Percentiles rank a stretch among this genome's conserved stretches.
Conservation (phyloP, 2,888 invertebrate species). For the Chirona hameri region DNA sequence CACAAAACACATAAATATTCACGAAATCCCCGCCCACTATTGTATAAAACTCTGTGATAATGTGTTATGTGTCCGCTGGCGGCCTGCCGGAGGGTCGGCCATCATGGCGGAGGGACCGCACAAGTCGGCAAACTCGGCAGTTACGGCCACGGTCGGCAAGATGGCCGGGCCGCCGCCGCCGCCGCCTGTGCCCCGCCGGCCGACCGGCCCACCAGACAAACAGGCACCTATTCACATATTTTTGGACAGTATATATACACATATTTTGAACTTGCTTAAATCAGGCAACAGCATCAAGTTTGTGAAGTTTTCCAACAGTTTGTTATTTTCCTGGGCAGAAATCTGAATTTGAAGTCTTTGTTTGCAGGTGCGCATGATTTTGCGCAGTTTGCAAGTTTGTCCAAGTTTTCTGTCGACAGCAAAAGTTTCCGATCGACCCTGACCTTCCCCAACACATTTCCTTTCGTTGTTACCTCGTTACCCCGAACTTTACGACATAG, state of each 20-base stretch:
- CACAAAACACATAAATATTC: too few relatives aligned
- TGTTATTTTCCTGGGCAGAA: too few relatives aligned
- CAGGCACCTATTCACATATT: too few relatives aligned
- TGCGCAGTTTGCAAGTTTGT: neutral
- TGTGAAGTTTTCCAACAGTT: too few relatives aligned
- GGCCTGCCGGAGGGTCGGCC: neutral
- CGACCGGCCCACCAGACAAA: too few relatives aligned
- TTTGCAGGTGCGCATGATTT: neutral
- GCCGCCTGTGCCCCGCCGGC: neutral
- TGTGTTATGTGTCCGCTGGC: neutral
- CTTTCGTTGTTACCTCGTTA: conserved; percentile 29
- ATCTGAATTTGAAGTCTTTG: too few relatives aligned
- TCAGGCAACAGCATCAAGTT: too few relatives aligned
- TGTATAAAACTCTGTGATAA: too few relatives aligned
- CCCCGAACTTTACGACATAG: conserved; percentile 9
- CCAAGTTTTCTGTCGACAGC: neutral
- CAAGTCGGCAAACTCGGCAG: conserved; percentile 24
- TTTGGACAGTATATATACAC: too few relatives aligned
- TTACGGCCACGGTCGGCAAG: neutral
- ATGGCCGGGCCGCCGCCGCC: conserved; percentile 1
- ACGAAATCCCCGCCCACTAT: too few relatives aligned
- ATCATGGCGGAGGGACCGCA: neutral
- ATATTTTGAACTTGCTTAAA: too few relatives aligned
- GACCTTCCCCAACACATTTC: conserved; percentile 12
- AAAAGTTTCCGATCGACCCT: neutral